Evolutionary conservation across 2,113 vertebrate species (phyloP).

Genomic region (Hemibagrus wyckioides): DNA sequence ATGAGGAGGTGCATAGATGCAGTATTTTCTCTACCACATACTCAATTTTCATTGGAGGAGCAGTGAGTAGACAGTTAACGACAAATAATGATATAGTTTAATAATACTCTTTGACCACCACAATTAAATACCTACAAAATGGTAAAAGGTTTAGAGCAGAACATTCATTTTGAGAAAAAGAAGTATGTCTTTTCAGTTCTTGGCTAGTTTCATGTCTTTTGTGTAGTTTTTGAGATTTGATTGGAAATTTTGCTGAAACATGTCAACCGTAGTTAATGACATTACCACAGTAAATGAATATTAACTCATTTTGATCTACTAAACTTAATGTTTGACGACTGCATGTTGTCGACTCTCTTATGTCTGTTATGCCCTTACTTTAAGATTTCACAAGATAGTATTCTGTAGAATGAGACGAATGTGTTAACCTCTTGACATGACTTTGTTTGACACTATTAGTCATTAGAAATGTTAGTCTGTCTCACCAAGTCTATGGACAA

Average conservation of each 20-base stretch:
- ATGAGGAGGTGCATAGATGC: background rate
- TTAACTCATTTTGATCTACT: background rate
- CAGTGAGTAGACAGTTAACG: background rate
- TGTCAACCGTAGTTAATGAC: background rate
- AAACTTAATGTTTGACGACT: background rate
- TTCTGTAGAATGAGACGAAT: background rate
- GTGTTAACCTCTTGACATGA: background rate
- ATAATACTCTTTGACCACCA: background rate
- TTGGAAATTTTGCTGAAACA: background rate
- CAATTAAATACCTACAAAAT: too few species aligned
- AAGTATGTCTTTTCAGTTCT: background rate
- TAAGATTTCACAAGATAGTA: background rate
- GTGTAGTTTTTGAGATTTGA: background rate
- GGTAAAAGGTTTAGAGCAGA: too few species aligned
- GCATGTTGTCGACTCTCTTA: background rate
- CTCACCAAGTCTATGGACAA: background rate
- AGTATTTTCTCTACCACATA: background rate
- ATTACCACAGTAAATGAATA: background rate
- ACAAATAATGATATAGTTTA: background rate
- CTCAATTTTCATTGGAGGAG: background rate
- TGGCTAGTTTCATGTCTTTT: too few species aligned
- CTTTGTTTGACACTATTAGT: background rate
- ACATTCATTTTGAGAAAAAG: too few species aligned
- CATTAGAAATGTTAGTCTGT: background rate
- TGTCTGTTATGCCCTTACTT: background rate